Evolutionary conservation across 2,888 invertebrate species (phyloP), one percentile per base, ranked within the genome.

Genomic region (Globia sparganii): DNA sequence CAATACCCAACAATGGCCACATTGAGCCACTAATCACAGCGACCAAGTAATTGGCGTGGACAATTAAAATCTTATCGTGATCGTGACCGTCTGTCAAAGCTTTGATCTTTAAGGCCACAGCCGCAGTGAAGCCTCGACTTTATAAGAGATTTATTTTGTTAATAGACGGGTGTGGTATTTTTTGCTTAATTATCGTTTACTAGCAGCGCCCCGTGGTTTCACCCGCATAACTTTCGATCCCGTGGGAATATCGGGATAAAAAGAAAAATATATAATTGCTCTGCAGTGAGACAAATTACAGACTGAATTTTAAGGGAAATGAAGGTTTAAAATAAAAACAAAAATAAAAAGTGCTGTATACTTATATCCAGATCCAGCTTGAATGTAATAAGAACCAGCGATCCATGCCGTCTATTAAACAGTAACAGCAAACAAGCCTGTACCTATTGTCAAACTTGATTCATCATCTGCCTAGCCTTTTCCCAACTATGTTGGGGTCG

Each of bases 11-110:
- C 11, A 77, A 61, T 31, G 18, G 28, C 4, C 61, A 77, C 46
- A 62, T 64, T 18, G 34, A n/a, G 9, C 72, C n/a, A 13, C 31
- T 78, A 65, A 81, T 69, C 58, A 74, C 70, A 75, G 59, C 34
- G 28, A 21, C 8, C 46, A n/a, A 65, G 25, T 80, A 85, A 85
- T 83, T 81, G 78, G 56, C 15, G 21, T 28, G 67, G 49, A 68
- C 78, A 84, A 86, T 89, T 89, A 86, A 86, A 84, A 69, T 79
- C 70, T 82, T 64, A 75, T 83, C 85, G 85, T 87, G 86, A 84
- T 75, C 77, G 78, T 74, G 70, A 64, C 18, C 15, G 25, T 11
- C 75, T 68, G 75, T 65, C 77, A 80, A 76, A 34, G 68, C 77
- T 83, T 87, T 83, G 83, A 86, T 85, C n/a, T 59, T 25, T 80